Evolutionary conservation across 2,888 invertebrate species (phyloP), one percentile per base, ranked within the genome.

Genomic region (Bembecia ichneumoniformis): DNA sequence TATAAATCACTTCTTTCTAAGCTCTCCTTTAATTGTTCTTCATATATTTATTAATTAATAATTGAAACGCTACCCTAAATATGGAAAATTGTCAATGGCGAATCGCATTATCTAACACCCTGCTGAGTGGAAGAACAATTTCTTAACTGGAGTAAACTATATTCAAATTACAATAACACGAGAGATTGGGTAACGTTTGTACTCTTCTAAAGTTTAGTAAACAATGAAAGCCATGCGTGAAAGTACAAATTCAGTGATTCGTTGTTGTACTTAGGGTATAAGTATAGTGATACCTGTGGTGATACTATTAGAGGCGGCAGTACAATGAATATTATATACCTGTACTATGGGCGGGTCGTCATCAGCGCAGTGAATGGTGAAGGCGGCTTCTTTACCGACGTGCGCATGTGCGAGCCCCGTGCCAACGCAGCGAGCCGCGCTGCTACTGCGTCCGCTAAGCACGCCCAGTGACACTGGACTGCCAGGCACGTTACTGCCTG

Each of bases 341-440:
- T 92, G 91, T 16, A 93, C 91, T 65, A 90, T 89, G 2, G 93
- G 93, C 58, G 90, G 83, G 3, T 87, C 68, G 45, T 89, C 88
- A 48, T 89, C 87, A 0, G 70, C 82, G 55, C 83, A 83, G 59
- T 89, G 89, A 56, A 93, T 92, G 3, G 91, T 92, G 63, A 93
- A 93, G 3, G 91, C 91, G 10, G 92, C 90, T 61, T 92, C 91
- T 62, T 92, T 92, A 49, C 92, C 92, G 28, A 92, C 90, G 67
- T 91, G 91, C 48, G 91, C 92, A 36, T 89, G 89, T 67, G 91
- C 91, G 1, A 93, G 79, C 0, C 93, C 93, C 45, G 91, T 91
- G 46, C 93, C 93, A 2, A 89, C 88, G 28, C 92, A 92, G 3
- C 91, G 76, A 9, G 89, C 86, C 43, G 84, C 87, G 9, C 80